A percentile compares a stretch with the other conserved stretches of the same genome.
These are phyloP conservation scores for Brachypodius melanocephalos DNA, from an alignment of 2,113 vertebrate species.

Conservation along the genomic window DNA sequence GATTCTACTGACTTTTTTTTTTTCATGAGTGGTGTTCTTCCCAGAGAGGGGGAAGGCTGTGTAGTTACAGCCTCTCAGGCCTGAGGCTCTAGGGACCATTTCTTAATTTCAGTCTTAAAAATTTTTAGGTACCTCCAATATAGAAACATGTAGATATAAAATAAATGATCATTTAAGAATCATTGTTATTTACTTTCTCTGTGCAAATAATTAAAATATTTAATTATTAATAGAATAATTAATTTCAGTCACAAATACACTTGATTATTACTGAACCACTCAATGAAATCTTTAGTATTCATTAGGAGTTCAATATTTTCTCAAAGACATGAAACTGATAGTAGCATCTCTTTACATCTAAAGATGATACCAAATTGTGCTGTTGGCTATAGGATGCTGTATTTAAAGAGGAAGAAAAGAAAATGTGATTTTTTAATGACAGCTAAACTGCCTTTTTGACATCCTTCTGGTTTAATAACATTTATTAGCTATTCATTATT, in stretches of 20 bases:
- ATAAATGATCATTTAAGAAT: conserved; percentile 51
- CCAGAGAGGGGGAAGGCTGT: not conserved
- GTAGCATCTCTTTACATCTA: conserved; percentile 27
- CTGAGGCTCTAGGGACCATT: not conserved
- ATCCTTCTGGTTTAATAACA: not conserved
- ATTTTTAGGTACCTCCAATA: not conserved
- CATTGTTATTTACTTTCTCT: not conserved
- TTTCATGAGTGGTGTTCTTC: not conserved
- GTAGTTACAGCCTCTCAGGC: not conserved
- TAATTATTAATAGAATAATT: not conserved
- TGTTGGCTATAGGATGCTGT: not conserved
- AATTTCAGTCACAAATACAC: conserved; percentile 60
- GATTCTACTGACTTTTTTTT: not conserved
- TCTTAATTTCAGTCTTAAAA: conserved; percentile 7
- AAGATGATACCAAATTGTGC: conserved; percentile 8
- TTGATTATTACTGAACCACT: conserved; percentile 45
- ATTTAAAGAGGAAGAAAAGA: conserved; percentile 8
- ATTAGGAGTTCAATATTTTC: conserved; percentile 50
- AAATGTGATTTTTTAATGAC: conserved; percentile 48
- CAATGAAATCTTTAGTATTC: conserved; percentile 47
- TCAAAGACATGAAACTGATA: conserved; percentile 20
- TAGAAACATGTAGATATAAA: not conserved
- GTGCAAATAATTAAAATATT: not conserved
- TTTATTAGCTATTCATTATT: conserved; percentile 55
- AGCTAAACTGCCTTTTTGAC: conserved; percentile 18